Evolutionary conservation across 1,140 invertebrate species (phyloP), one percentile per base, ranked within the genome.

Genomic region (Mercenaria mercenaria): DNA sequence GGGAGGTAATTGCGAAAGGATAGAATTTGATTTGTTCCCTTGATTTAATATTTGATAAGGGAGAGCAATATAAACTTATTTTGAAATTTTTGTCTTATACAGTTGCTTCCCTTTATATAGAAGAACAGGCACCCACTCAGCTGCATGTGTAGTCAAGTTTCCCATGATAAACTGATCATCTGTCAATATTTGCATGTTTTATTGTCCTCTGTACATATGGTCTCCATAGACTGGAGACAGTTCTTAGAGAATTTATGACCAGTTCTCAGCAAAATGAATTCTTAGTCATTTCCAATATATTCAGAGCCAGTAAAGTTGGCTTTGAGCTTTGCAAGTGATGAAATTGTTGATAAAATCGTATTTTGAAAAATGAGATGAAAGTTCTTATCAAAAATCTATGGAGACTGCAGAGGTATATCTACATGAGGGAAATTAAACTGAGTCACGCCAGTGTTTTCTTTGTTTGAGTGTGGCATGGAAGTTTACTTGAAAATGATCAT

Each of bases 171-270:
- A 29, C 6, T 64, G 59, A 29, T 64, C 59, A 64, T 3, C 59
- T 64, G 59, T 64, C 59, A 64, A 64, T 64, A 64, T 64, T n/a
- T 64, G 59, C 59, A 64, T 64, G 59, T 64, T 64, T 64, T 64
- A 64, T 64, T 64, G 59, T 29, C 59, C 26, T 29, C n/a, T n/a
- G 23, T 29, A 29, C 59, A 64, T 64, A 64, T 64, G 59, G 59
- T 64, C 59, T 64, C 26, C 4, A 26, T 29, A 2, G 3, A n/a
- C 26, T 64, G 10, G 4, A 56, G 59, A 29, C 59, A 64, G 52
- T 56, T 56, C 52, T 56, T 20, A 56, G 52, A 56, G 10, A 56
- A 47, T 47, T 64, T 64, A 64, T 64, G 59, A 64, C 59, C 59
- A 29, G 20, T 26, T 64, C 59, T 29, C n/a, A 29, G 23, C 15